A percentile compares a stretch with the other conserved stretches of the same genome.
Evolutionary conservation across 2,888 invertebrate species (phyloP).

Genomic region (Clistopyga incitator): DNA sequence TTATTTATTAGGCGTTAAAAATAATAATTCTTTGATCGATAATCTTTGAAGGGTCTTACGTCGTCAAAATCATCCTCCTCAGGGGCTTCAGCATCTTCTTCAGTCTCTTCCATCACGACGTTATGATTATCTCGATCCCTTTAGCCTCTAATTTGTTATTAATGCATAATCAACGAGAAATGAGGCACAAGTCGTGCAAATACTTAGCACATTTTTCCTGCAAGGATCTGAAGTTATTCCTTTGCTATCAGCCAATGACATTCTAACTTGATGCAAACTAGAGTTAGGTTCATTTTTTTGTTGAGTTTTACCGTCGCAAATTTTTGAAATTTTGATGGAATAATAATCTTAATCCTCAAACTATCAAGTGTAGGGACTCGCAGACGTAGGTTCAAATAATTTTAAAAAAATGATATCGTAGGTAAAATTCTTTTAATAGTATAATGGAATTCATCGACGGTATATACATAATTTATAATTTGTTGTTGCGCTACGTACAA

Average conservation of each 20-base stretch:
- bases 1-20: background rate
- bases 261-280: background rate
- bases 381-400: background rate
- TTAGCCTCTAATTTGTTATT: background rate
- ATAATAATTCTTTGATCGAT: constrained; percentile 14
- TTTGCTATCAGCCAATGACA: background rate
- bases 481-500: constrained; percentile 78
- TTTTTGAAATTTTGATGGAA: no score
- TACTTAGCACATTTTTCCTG: constrained; percentile 28
- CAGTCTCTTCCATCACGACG: constrained; percentile 46
- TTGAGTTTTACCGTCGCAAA: no score
- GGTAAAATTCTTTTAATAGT: constrained; percentile 60
- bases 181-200: background rate
- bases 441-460: constrained; percentile 69
- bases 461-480: constrained; percentile 82
- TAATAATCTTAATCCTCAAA: background rate
- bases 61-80: constrained; percentile 53
- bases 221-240: constrained; percentile 39
- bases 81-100: constrained; percentile 32
- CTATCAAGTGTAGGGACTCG: background rate
- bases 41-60: constrained; percentile 54
- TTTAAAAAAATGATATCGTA: constrained; percentile 37
- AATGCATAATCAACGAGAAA: background rate
- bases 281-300: no score
- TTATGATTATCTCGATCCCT: constrained; percentile 1